Conservation (phyloP, 30 jellyfish, hydroid and myxozoan species). For the Phacellophora camtschatica region DNA sequence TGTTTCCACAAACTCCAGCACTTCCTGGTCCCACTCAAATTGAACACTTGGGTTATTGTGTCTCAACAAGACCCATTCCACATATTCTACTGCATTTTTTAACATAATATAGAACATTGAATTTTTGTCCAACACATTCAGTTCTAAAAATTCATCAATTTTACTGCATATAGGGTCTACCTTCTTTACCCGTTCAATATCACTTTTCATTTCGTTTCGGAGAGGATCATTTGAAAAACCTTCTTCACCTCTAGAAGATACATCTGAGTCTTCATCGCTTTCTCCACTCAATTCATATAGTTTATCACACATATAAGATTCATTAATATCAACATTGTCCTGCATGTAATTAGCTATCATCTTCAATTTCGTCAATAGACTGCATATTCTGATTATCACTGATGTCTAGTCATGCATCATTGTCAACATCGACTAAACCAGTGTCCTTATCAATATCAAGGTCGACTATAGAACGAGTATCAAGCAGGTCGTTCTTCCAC, state of each 20-base stretch:
- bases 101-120: not conserved
- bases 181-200: not conserved
- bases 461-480: too few relatives aligned
- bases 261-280: not conserved
- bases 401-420: not conserved
- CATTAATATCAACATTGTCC: not conserved
- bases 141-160: not conserved
- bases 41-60: not conserved
- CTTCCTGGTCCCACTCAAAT: conserved; percentile 32
- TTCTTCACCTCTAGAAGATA: not conserved
- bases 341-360: not conserved
- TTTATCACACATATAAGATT: too few relatives aligned
- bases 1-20: conserved; percentile 16
- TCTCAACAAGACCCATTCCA: not conserved
- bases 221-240: not conserved
- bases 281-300: not conserved
- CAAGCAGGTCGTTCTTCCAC: too few relatives aligned
- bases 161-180: not conserved
- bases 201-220: not conserved
- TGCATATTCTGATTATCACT: not conserved
- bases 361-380: not conserved
- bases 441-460: not conserved
- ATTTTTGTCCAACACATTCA: not conserved
- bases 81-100: conserved; percentile 1
- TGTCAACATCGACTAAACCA: not conserved